Conservation (phyloP, 2,888 invertebrate genomes). For the Elegia similella region DNA sequence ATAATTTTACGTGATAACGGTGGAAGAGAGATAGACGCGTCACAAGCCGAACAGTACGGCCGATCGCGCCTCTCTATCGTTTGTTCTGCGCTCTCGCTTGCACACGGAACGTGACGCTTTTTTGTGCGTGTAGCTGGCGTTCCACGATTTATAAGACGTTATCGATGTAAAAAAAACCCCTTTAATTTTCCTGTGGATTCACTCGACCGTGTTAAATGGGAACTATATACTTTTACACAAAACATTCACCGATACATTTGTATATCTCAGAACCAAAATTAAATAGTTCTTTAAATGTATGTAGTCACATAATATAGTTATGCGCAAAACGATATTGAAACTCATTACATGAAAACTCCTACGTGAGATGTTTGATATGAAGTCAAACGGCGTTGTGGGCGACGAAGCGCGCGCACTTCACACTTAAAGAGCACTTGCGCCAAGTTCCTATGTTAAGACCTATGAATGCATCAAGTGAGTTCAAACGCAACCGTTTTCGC, state of each 20-base stretch:
- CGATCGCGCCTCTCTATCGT: too few relatives aligned
- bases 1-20: too few relatives aligned
- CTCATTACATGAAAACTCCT: not conserved
- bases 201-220: too few relatives aligned
- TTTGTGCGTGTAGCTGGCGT: too few relatives aligned
- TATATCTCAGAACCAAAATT: too few relatives aligned
- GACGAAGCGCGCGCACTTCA: conserved; percentile 6
- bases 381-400: conserved; percentile 9
- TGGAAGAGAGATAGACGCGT: too few relatives aligned
- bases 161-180: not conserved
- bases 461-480: conserved; percentile 8
- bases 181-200: too few relatives aligned
- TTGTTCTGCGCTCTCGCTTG: too few relatives aligned
- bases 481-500: conserved; percentile 26
- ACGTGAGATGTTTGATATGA: conserved; percentile 6
- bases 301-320: not conserved
- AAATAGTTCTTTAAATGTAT: not conserved
- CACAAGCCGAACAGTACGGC: too few relatives aligned
- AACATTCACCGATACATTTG: not conserved
- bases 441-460: conserved; percentile 7
- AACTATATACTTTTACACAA: not conserved
- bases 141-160: too few relatives aligned
- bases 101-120: too few relatives aligned
- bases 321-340: not conserved
- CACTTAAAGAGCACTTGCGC: conserved; percentile 18